Evolutionary conservation across 2,888 invertebrate genomes (phyloP).

Genomic region (Meta bourneti): DNA sequence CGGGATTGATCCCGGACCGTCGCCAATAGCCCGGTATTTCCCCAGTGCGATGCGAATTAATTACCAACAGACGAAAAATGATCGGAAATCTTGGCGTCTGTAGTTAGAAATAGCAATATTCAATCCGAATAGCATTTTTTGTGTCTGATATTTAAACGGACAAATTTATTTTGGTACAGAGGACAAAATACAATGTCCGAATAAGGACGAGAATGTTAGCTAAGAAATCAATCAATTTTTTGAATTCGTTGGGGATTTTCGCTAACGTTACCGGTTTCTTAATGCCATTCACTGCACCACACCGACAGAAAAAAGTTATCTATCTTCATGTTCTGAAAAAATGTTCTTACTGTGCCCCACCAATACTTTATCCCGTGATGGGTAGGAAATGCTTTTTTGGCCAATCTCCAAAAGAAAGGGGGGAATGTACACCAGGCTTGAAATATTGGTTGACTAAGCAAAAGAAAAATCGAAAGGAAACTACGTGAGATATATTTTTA

Average conservation of each 20-base stretch:
- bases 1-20: no score
- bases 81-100: no score
- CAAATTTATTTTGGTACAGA: no score
- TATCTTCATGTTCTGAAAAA: background rate
- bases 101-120: no score
- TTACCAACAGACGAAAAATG: no score
- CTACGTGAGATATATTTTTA: conserved; percentile 38
- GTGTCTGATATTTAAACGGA: no score
- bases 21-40: no score
- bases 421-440: background rate
- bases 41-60: no score
- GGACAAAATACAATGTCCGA: no score
- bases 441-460: conserved; percentile 25
- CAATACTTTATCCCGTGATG: background rate
- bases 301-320: background rate
- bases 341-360: background rate
- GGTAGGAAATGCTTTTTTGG: conserved; percentile 12
- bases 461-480: conserved; percentile 15
- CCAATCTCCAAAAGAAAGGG: conserved; percentile 7
- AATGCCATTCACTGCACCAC: background rate
- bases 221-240: background rate
- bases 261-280: background rate
- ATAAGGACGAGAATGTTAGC: background rate
- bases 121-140: no score
- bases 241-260: background rate